Evolutionary conservation across 2,113 vertebrate genomes (phyloP).

Genomic region (Otolemur garnettii): DNA sequence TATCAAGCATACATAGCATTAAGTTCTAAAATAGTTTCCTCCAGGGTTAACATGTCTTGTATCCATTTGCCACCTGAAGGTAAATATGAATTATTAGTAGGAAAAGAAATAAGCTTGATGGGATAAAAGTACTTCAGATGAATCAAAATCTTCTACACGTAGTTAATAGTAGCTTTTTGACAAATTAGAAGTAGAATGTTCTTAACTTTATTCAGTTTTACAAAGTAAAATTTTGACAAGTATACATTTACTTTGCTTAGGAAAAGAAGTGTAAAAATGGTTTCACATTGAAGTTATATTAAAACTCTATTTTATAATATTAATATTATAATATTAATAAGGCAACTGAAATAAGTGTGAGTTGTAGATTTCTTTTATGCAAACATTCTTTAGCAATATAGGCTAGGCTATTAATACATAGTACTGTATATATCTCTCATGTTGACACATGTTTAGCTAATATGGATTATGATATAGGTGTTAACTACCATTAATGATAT

Average conservation of each 20-base stretch:
- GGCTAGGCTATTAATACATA: background rate
- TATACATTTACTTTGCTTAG: constrained; percentile 22
- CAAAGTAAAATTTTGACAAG: constrained; percentile 52
- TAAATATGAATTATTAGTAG: constrained; percentile 38
- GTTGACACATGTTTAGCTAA: constrained; percentile 44
- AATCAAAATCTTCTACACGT: background rate
- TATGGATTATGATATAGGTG: background rate
- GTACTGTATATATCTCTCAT: constrained; percentile 2
- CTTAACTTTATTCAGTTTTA: background rate
- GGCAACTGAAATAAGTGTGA: constrained; percentile 14
- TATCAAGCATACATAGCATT: background rate
- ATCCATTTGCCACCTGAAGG: background rate
- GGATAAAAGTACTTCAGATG: constrained; percentile 45
- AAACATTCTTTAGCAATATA: constrained; percentile 43
- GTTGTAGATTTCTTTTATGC: constrained; percentile 29
- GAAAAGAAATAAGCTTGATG: background rate
- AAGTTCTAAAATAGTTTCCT: background rate
- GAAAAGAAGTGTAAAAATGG: background rate
- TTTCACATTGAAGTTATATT: constrained; percentile 13
- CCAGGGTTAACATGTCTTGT: background rate
- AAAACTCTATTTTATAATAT: background rate
- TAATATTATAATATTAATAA: background rate
- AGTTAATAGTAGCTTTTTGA: constrained; percentile 16
- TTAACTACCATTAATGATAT: constrained; percentile 32
- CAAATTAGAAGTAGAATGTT: constrained; percentile 12